Evolutionary conservation across 1,140 invertebrate species (phyloP).

Genomic region (Micrasema longulum): DNA sequence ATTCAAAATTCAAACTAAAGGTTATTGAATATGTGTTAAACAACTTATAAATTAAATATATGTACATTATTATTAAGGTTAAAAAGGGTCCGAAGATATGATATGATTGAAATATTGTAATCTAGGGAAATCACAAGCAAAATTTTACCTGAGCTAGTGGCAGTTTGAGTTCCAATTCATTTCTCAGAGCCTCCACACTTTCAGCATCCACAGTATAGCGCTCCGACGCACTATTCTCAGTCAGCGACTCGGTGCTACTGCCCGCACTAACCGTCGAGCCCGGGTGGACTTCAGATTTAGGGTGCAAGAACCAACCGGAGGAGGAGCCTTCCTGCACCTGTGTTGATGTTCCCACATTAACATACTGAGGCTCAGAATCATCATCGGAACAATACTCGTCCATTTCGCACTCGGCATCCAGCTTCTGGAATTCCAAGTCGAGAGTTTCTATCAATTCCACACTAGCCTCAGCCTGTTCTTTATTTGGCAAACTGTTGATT

Average conservation of each 20-base stretch:
- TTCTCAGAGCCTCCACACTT: slow-evolving; percentile 76
- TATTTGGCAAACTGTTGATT: background rate
- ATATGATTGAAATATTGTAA: too few relatives aligned
- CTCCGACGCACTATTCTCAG: slow-evolving; percentile 68
- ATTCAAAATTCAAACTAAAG: too few relatives aligned
- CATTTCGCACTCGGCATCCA: background rate
- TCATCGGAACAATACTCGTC: too few relatives aligned
- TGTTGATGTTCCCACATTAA: slow-evolving; percentile 10
- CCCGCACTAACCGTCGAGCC: slow-evolving; percentile 57
- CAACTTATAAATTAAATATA: too few relatives aligned
- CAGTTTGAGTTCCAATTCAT: slow-evolving; percentile 77
- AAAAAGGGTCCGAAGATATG: too few relatives aligned
- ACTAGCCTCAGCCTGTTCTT: slow-evolving; percentile 1
- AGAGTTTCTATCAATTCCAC: slow-evolving; percentile 28
- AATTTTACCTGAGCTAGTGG: slow-evolving; percentile 73
- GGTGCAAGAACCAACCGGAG: slow-evolving; percentile 67
- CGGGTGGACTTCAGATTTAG: slow-evolving; percentile 45
- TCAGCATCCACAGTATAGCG: slow-evolving; percentile 76
- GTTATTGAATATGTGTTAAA: too few relatives aligned
- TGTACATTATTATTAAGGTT: too few relatives aligned
- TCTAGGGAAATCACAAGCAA: too few relatives aligned
- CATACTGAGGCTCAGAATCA: slow-evolving; percentile 20
- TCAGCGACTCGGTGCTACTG: slow-evolving; percentile 58
- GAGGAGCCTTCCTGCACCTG: slow-evolving; percentile 18
- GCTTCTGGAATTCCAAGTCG: slow-evolving; percentile 24